Base-by-base conservation (phyloP, 2,888 invertebrate genomes). In the Holacanthella duospinosa region DNA sequence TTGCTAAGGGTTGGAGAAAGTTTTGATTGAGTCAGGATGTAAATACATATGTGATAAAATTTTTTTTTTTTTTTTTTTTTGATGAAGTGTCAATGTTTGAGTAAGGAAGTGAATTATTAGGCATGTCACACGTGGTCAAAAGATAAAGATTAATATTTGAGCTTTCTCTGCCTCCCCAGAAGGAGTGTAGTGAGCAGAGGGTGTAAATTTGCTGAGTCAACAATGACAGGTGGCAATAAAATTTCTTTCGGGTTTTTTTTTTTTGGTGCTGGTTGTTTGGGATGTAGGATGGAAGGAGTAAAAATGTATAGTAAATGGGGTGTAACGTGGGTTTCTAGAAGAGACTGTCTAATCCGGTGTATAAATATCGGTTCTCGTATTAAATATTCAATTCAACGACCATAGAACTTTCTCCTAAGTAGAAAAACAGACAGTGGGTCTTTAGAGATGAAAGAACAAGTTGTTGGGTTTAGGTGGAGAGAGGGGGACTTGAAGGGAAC, bases 221-320 rank as follows among this genome's bases (percentile, higher is more conserved):
- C 70, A 73, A 66, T 73, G 73, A 71, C 73, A 73, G 73, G 73
- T 73, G 73, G 73, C 64, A 59, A 59, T 64, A 64, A 63, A 68
- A 66, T 58, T 66, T 64, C 64, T 64, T 66, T 56, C 54, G 63
- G 57, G 28, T 43, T 43, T 36, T 36, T 27, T n/a, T 53, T 12
- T 21, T 29, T 16, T 9, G 57, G n/a, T 16, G 27, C 25, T 24
- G 54, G 53, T 1, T 48, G 26, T 28, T 27, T 28, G 28, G 16
- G 27, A 25, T 27, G 21, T 6, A 36, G 36, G 9, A 16, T 6
- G 36, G 36, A 36, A 36, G 6, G 36, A 36, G 36, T 54, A 59
- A 55, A 48, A 29, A 48, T 48, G 48, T 53, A 36, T 43, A 55
- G 63, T 60, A 64, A 64, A 66, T 66, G 66, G 66, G 64, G 64